Evolutionary conservation across 2,888 invertebrate genomes (phyloP).

Genomic region (Lasioglossum figueresi): DNA sequence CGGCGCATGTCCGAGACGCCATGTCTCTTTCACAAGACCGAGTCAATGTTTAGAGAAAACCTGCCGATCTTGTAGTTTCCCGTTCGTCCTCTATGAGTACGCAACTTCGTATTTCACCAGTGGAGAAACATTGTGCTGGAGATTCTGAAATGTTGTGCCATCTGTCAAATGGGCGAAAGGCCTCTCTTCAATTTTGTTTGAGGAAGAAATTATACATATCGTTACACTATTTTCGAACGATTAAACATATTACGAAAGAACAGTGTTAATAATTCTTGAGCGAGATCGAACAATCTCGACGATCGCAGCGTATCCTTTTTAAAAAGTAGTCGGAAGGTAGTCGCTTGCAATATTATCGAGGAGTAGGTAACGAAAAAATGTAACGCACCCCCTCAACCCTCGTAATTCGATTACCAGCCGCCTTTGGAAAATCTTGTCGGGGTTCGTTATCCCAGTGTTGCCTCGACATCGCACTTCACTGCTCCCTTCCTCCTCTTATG

Average conservation of each 20-base stretch:
- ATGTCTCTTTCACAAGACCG: constrained; percentile 2
- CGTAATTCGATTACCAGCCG: constrained; percentile 29
- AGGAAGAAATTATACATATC: too few relatives aligned
- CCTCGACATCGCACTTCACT: constrained; percentile 24
- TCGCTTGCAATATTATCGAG: neutral
- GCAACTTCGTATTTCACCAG: neutral
- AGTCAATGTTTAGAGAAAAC: constrained; percentile 10
- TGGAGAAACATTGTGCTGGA: neutral
- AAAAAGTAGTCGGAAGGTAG: neutral
- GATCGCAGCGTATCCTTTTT: neutral
- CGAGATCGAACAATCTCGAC: neutral
- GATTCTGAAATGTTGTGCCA: neutral
- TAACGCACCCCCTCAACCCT: constrained; percentile 14
- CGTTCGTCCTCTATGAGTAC: neutral
- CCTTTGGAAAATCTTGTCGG: constrained; percentile 35
- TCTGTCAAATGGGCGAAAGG: neutral
- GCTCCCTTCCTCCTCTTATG: constrained; percentile 1
- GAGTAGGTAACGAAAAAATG: constrained; percentile 9
- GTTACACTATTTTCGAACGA: too few relatives aligned
- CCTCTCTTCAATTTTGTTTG: neutral
- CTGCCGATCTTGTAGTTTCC: neutral
- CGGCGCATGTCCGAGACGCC: neutral
- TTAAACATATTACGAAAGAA: too few relatives aligned
- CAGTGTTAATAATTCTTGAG: neutral
- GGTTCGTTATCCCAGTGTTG: constrained; percentile 14